Base-by-base conservation (phyloP, 1,140 invertebrate genomes). In the Drosophila takahashii region DNA sequence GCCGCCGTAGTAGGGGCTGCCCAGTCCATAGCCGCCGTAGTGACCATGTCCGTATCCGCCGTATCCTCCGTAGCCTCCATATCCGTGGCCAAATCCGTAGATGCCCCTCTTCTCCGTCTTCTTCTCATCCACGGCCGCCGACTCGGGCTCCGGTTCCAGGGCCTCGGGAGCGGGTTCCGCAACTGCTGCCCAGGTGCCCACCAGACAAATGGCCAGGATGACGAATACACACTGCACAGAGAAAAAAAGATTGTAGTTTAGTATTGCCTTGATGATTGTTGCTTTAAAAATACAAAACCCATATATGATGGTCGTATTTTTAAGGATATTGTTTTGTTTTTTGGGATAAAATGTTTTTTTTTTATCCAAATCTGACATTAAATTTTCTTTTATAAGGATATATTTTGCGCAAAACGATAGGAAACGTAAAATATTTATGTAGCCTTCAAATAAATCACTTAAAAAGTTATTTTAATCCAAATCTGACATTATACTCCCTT, bases 41-140 rank as follows among this genome's bases (percentile, higher is more conserved):
- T 69, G 50, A 4, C 66, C 85, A 16, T 87, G 65, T 41, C 86
- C 87, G 26, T 81, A 71, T 15, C 77, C 79, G 2, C 79, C 81
- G 15, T 80, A 89, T 4, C 64, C 66, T 4, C 41, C 62, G 4
- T 65, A 67, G 4, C 42, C 83, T 0, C 50, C 64, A 4, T 65
- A 67, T 7, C 62, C 83, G 59, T 90, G 90, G 6, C 89, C 90
- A 11, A 91, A 90, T 1, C 90, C 90, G 26, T 85, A 91, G 27
- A 90, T 87, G 6, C 90, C 90, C 13, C 90, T 79, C 36, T 91
- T 91, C 26, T 91, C 86, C 2, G 81, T 90, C 69, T 90, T 91
- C 70, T 91, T 91, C 13, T 81, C 90, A 10, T 37, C 81, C 10
- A 86, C 44, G 7, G 71, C 41, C 9, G 57, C 52, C 18, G 70